Conservation (phyloP, 1,140 invertebrate genomes). For the Melanaphis sacchari region DNA sequence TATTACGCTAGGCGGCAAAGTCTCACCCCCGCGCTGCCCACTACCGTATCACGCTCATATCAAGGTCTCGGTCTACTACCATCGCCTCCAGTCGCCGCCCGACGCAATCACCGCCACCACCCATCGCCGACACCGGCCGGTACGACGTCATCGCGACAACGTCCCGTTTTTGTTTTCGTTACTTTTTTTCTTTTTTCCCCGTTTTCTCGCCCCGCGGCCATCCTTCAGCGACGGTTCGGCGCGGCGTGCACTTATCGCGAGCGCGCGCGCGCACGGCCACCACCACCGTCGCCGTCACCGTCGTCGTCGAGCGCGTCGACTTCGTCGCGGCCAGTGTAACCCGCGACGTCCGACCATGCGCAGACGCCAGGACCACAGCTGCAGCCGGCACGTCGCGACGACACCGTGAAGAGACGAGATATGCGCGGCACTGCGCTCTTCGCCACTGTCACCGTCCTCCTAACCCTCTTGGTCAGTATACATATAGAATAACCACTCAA, state of each 20-base stretch:
- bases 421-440: conserved; percentile 10
- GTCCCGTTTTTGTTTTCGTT: conserved; percentile 33
- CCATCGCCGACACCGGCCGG: not conserved
- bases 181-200: not conserved
- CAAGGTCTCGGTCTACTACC: conserved; percentile 53
- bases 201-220: not conserved
- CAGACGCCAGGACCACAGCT: conserved; percentile 36
- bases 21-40: conserved; percentile 23
- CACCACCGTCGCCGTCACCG: not conserved
- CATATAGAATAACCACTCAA: not conserved
- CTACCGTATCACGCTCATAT: not conserved
- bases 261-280: not conserved
- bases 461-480: conserved; percentile 42
- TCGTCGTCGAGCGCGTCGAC: not conserved
- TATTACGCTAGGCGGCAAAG: conserved; percentile 4
- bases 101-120: not conserved
- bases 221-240: not conserved
- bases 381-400: conserved; percentile 47
- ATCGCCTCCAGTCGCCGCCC: not conserved
- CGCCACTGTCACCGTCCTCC: conserved; percentile 27
- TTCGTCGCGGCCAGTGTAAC: conserved; percentile 29
- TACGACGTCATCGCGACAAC: not conserved
- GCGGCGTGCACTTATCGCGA: not conserved
- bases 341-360: conserved; percentile 46
- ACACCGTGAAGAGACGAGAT: conserved; percentile 37